Evolutionary conservation across 2,888 invertebrate genomes (phyloP).

Genomic region (Perithous albicinctus): DNA sequence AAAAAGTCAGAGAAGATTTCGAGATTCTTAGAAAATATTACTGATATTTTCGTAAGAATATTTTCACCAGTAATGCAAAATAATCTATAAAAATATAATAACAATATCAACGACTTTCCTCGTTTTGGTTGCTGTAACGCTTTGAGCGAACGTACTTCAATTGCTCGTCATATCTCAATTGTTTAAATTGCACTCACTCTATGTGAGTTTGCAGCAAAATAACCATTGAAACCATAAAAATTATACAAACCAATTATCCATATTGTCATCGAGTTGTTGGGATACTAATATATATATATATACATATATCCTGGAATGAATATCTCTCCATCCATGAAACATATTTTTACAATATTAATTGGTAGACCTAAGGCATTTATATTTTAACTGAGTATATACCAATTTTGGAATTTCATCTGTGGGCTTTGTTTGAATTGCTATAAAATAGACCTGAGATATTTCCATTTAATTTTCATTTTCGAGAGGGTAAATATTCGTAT

Average conservation of each 20-base stretch:
- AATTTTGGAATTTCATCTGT: background rate
- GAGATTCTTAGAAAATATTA: too few species aligned
- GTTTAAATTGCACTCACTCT: background rate
- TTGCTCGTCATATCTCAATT: background rate
- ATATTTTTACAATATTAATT: background rate
- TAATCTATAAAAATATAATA: background rate
- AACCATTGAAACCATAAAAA: slow-evolving; percentile 1
- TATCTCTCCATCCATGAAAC: background rate
- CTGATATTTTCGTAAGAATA: too few species aligned
- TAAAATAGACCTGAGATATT: background rate
- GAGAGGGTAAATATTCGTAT: background rate
- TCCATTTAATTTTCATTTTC: background rate
- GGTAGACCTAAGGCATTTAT: background rate
- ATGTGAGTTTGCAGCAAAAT: background rate
- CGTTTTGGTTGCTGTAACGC: background rate
- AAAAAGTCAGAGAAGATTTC: too few species aligned
- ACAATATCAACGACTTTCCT: background rate
- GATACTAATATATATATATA: too few species aligned
- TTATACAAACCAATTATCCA: background rate
- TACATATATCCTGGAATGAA: too few species aligned
- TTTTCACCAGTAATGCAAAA: background rate
- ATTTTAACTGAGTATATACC: background rate
- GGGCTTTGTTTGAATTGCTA: background rate
- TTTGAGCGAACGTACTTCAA: background rate
- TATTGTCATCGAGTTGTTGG: background rate